Base-by-base conservation (phyloP, 2,888 invertebrate species). In the Nemotelus pantherinus region DNA sequence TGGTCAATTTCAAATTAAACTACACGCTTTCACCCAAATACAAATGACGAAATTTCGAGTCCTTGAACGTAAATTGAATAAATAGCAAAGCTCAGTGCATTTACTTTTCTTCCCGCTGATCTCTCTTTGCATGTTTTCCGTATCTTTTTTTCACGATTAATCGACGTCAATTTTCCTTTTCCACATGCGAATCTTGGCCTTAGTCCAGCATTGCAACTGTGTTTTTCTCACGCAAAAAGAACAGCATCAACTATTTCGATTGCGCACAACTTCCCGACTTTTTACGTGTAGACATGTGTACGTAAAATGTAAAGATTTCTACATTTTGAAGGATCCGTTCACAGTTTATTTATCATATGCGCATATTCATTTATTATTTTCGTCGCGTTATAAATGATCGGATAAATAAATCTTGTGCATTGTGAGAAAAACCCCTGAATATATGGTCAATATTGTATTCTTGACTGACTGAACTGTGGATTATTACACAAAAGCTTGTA, bases 181-280 rank as follows among this genome's bases (percentile, higher is more conserved):
- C 74, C 63, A 74, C 74, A 74, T 74, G 74, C 63, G 74, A 74
- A 74, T 39, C 10, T 48, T 74, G 74, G 74, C 74, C 3, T 2
- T 25, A 9, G n/a, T 74, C 74, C 74, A 74, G 58, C 53, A 72
- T 47, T 70, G 50, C 41, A 70, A 43, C 50, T 39, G 67, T 25
- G 2, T 39, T 39, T 48, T 44, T 50, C 7, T 39, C 60, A 43
- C 60, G 39, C 60, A 60, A n/a, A 50, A 50, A 53, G 39, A 45
- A 70, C 43, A 70, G 6, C 53, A n/a, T 63, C 39, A 63, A 63
- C 43, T 25, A 25, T 25, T 39, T 43, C 63, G 43, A 43, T 63
- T 63, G 63, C 63, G 39, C 63, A 63, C 63, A 63, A 63, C 43
- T 3, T 63, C 39, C 63, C 39, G 0, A 25, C 25, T 25, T 25